Base-by-base conservation (phyloP, 2,797 vertebrate genomes). In the Steatocranus sp. region DNA sequence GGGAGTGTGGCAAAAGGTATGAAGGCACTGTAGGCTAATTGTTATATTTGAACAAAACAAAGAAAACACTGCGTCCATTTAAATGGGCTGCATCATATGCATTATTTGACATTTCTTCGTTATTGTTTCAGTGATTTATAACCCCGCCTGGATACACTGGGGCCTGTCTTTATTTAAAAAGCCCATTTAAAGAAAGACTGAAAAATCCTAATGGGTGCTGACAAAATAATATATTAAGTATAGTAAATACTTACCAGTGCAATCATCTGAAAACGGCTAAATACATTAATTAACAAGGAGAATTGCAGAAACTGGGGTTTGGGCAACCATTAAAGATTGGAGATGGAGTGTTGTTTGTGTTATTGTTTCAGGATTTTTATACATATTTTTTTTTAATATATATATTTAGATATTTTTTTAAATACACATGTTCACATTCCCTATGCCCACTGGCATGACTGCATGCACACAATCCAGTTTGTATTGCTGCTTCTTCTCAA, bases 311-410 rank as follows among this genome's bases (percentile, higher is more conserved):
- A 92, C 49, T 84, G 87, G 36, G 63, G 90, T 95, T 95, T 94
- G 91, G 79, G 94, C 93, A 95, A 95, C 94, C 94, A 94, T 89
- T 94, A 91, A 94, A 92, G 56, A 93, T 93, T 95, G 95, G 93
- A 95, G 87, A 95, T 96, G 91, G 91, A 94, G 93, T 87, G 78
- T 88, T 83, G 49, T 82, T 48, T 82, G 7, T n/a, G 61, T 56
- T 18, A 11, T 25, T 76, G n/a, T 5, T 81, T 76, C 30, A 54
- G 8, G 11, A 63, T 34, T 78, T 43, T 25, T 14, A 4, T 43
- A 4, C 30, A 34, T 34, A 61, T 34, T 61, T 58, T n/a, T n/a
- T 58, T 61, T 17, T 7, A 10, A 25, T 43, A 68, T 43, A 68
- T 68, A 4, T 41, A 25, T 27, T 10, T 61, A 61, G 11, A 61